phyloP scores from a whole-genome alignment of 2,797 vertebrate species.

The Chaetodon trifasciatus region DNA sequence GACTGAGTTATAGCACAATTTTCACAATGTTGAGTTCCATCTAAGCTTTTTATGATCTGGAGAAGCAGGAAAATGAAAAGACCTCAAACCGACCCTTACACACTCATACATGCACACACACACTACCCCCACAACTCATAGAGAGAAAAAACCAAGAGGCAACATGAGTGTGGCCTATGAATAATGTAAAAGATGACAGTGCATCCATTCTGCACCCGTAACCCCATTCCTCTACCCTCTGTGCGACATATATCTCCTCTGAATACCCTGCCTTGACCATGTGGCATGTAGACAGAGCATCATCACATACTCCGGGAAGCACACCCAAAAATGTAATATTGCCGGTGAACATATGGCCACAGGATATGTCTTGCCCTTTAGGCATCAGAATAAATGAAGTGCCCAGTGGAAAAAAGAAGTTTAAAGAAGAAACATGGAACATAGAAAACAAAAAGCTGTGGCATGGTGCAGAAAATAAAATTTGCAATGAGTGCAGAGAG shows the following conservation, averaged over 20 bases:
- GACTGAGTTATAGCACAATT: slow-evolving; percentile 43
- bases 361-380: slow-evolving; percentile 29
- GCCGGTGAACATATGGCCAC: slow-evolving; percentile 14
- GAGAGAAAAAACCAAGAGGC: slow-evolving; percentile 49
- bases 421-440: slow-evolving; percentile 3
- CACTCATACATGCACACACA: not conserved
- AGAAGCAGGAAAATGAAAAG: slow-evolving; percentile 53
- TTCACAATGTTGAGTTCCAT: slow-evolving; percentile 32
- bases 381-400: slow-evolving; percentile 20
- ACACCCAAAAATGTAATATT: slow-evolving; percentile 49
- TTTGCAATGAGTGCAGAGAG: slow-evolving; percentile 16
- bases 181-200: slow-evolving; percentile 79
- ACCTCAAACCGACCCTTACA: slow-evolving; percentile 54
- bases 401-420: slow-evolving; percentile 13
- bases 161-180: slow-evolving; percentile 73
- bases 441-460: not conserved
- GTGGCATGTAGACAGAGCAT: slow-evolving; percentile 36
- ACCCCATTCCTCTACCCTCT: slow-evolving; percentile 53
- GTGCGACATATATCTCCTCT: slow-evolving; percentile 40
- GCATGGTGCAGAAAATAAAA: slow-evolving; percentile 31
- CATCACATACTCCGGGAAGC: slow-evolving; percentile 51
- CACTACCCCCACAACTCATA: slow-evolving; percentile 24
- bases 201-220: slow-evolving; percentile 65
- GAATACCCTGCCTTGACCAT: slow-evolving; percentile 37
- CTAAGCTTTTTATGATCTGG: slow-evolving; percentile 50